Base-by-base conservation (phyloP, 92 coral and sea anemone genomes). In the Galaxea fascicularis region DNA sequence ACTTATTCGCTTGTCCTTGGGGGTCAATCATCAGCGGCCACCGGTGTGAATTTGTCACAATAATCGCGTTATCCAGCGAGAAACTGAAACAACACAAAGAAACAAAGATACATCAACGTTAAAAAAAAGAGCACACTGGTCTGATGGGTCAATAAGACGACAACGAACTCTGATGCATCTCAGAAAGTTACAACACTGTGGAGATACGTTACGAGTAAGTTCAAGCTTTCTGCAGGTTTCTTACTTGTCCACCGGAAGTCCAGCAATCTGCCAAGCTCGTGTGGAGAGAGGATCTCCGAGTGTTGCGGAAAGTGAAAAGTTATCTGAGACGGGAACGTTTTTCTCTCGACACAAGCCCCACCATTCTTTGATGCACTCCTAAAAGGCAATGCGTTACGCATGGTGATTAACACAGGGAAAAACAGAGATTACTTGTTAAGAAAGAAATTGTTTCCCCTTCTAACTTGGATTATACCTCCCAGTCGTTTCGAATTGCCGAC, bases 1-100 rank as follows among this genome's bases (percentile, higher is more conserved):
- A 96, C 80, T 96, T 94, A 89, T 96, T 96, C 5, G 99, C 99
- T 74, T 96, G 99, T 5, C 98, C 99, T 73, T 96, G 99, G 0
- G 99, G 99, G 87, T 96, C 99, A 80, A 96, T 93, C 98, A 96
- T 96, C 63, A 96, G 77, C 1, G 99, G 92, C 99, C 99, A 96
- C 12, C 99, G 96, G 12, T 85, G 97, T 0, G 99, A 89, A 77
- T 96, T 96, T 21, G 96, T 95, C 51, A 96, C 98, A 29, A 96
- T 90, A 84, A 96, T 96, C n/a, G 96, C 99, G 76, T 96, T 96
- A 77, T 96, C 99, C 25, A 94, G 92, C 35, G 99, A 96, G 82
- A 96, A 96, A 90, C 98, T 96, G 73, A 57, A 73, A 77, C 60
- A 22, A 56, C 21, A 52, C 11, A 73, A 64, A 41, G 17, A 29